Conservation (phyloP, 1,140 invertebrate genomes). For the Drosophila ohnishii region DNA sequence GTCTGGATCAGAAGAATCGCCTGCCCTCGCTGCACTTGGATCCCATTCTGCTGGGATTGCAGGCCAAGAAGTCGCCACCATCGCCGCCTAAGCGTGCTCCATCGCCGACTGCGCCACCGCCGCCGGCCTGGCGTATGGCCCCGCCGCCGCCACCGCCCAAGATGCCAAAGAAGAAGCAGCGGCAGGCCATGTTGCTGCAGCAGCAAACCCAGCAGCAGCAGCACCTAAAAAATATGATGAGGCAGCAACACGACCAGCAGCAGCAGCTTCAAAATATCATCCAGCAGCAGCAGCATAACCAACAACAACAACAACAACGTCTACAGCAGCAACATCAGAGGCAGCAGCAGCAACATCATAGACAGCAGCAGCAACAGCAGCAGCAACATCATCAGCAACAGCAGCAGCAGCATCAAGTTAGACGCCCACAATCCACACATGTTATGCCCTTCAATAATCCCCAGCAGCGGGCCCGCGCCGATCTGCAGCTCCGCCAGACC, state of each 20-base stretch:
- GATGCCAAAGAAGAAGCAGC: conserved; percentile 26
- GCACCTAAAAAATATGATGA: conserved; percentile 17
- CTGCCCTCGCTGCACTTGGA: conserved; percentile 59
- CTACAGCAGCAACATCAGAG: conserved; percentile 6
- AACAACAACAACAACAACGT: conserved; percentile 11
- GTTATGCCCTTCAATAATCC: conserved; percentile 57
- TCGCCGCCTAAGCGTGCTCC: conserved; percentile 19
- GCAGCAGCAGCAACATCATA: conserved; percentile 8
- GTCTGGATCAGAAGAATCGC: conserved; percentile 64
- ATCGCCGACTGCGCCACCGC: conserved; percentile 30
- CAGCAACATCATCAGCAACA: background rate
- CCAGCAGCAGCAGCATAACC: background rate
- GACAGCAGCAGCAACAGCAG: background rate
- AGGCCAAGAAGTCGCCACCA: conserved; percentile 20
- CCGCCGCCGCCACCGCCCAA: conserved; percentile 36
- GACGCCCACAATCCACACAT: conserved; percentile 15
- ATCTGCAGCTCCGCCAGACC: conserved; percentile 36
- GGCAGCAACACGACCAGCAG: conserved; percentile 28
- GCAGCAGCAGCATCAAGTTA: conserved; percentile 9
- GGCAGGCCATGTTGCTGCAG: background rate
- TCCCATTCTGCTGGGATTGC: conserved; percentile 61
- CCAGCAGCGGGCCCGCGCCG: conserved; percentile 41
- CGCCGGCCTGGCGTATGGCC: conserved; percentile 38
- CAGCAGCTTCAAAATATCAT: conserved; percentile 23
- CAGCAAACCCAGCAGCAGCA: conserved; percentile 14